Conservation (phyloP, 1,140 invertebrate species). For the Berghia stephanieae region DNA sequence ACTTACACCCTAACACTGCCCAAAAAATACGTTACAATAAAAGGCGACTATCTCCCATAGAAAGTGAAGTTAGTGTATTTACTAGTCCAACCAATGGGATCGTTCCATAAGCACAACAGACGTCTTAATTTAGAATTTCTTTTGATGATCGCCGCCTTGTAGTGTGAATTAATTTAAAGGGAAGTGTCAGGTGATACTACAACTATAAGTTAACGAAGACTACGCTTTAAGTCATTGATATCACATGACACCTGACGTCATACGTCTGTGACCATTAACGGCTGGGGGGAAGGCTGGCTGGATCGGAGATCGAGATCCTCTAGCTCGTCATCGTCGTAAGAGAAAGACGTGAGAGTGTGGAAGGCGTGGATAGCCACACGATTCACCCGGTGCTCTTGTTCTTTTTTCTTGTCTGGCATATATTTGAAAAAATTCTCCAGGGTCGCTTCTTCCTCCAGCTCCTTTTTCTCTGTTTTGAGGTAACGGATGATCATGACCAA, state of each 20-base stretch:
- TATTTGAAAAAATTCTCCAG: conserved; percentile 59
- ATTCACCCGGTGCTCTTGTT: conserved; percentile 56
- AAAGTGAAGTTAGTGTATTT: no score
- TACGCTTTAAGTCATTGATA: not conserved
- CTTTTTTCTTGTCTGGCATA: conserved; percentile 53
- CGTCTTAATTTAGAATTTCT: not conserved
- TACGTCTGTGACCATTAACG: conserved; percentile 33
- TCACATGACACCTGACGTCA: conserved; percentile 26
- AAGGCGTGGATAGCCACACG: conserved; percentile 57
- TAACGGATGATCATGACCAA: conserved; percentile 61
- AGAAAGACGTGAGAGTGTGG: conserved; percentile 56
- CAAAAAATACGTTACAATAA: no score
- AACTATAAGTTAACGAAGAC: not conserved
- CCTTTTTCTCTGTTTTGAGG: conserved; percentile 54
- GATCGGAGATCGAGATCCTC: conserved; percentile 30
- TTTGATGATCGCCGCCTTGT: not conserved
- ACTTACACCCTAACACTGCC: no score
- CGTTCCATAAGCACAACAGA: no score
- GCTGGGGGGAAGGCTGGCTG: conserved; percentile 13
- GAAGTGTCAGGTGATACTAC: conserved; percentile 11
- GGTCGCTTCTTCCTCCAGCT: conserved; percentile 58
- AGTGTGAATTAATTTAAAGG: not conserved
- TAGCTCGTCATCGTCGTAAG: conserved; percentile 43
- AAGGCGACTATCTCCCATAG: no score
- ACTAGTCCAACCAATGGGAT: no score